Conservation (phyloP, 2,888 invertebrate genomes). For the Spilosoma lubricipeda region DNA sequence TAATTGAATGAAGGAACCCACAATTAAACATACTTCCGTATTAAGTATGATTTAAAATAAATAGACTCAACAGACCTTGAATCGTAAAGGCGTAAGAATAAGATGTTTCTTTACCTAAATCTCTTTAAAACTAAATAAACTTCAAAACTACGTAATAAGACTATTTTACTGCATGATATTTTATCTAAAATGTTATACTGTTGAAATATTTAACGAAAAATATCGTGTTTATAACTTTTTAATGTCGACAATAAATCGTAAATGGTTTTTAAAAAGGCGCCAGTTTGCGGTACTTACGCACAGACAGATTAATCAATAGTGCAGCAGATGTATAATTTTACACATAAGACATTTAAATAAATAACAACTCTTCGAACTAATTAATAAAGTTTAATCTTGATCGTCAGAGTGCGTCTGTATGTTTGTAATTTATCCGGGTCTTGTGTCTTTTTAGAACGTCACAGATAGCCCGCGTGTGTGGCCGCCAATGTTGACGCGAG, state of each 20-base stretch:
- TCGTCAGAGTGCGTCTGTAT: background rate
- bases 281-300: background rate
- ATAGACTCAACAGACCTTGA: background rate
- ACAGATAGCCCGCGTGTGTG: background rate
- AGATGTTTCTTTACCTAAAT: background rate
- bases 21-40: background rate
- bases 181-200: conserved; percentile 12
- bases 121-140: conserved; percentile 3
- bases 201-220: conserved; percentile 6
- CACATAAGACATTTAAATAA: background rate
- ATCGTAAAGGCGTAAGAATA: background rate
- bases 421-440: background rate
- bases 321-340: background rate
- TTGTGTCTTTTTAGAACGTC: background rate
- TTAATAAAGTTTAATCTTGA: conserved; percentile 5
- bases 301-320: background rate
- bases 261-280: conserved; percentile 12
- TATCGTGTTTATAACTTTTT: conserved; percentile 8
- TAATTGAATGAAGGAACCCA: background rate
- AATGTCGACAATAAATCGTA: conserved; percentile 14
- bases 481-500: background rate
- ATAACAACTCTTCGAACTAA: background rate
- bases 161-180: conserved; percentile 11
- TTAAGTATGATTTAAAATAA: background rate
- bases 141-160: conserved; percentile 6